These are phyloP conservation scores for Psylliodes chrysocephalus DNA, from an alignment of 2,888 invertebrate genomes.

Conservation along the genomic window DNA sequence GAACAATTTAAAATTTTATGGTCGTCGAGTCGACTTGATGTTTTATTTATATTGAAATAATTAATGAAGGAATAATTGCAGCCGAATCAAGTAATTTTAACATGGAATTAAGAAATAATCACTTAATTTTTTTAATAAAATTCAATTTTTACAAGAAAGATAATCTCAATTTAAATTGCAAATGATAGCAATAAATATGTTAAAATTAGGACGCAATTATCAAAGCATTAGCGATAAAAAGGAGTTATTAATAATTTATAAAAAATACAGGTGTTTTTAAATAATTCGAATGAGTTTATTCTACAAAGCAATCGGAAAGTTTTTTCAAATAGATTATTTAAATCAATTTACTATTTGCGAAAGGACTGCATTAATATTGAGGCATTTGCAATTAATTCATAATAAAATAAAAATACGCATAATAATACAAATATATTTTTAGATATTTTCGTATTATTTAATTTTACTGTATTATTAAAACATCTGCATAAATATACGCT, in stretches of 20 bases:
- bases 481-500: not conserved
- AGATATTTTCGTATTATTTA: no score
- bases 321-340: no score
- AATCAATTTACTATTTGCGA: no score
- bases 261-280: no score
- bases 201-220: not conserved
- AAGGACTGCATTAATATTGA: no score
- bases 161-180: not conserved
- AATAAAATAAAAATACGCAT: no score
- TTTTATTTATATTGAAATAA: slow-evolving; percentile 15
- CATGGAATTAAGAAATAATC: slow-evolving; percentile 5
- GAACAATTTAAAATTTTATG: slow-evolving; percentile 17
- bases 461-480: not conserved
- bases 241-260: no score
- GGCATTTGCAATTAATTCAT: no score
- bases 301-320: no score
- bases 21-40: slow-evolving; percentile 11
- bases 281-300: no score
- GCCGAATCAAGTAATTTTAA: slow-evolving; percentile 11
- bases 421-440: no score
- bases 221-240: not conserved
- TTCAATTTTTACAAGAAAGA: not conserved
- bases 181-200: not conserved
- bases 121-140: slow-evolving; percentile 9
- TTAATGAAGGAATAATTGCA: slow-evolving; percentile 4